Percentiles rank a stretch among this genome's conserved stretches.
These are phyloP conservation scores for Cyclophora albipunctata DNA, from an alignment of 2,888 invertebrate genomes.

Conservation along the genomic window DNA sequence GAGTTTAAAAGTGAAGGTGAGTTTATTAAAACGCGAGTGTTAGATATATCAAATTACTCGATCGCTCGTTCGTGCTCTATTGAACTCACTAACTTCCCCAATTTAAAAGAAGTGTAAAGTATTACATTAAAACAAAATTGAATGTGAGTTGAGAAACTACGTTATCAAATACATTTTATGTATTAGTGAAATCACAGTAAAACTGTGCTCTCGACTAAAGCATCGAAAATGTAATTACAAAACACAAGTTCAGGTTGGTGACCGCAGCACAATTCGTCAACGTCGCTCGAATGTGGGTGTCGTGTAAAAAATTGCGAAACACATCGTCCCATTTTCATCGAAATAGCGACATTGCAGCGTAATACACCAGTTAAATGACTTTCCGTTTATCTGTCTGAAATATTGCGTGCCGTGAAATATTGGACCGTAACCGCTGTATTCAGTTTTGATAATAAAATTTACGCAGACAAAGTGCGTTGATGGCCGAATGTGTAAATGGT, in stretches of 20 bases:
- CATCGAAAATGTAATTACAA: conserved; percentile 10
- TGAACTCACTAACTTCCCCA: too few relatives aligned
- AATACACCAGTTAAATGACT: not conserved
- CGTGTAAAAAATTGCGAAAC: conserved; percentile 42
- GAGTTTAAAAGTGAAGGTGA: too few relatives aligned
- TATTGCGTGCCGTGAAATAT: not conserved
- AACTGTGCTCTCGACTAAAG: too few relatives aligned
- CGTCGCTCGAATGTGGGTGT: conserved; percentile 33
- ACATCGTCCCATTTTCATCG: conserved; percentile 34
- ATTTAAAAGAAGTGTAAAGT: too few relatives aligned
- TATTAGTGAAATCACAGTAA: too few relatives aligned
- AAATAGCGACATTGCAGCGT: conserved; percentile 22
- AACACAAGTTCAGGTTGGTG: conserved; percentile 31
- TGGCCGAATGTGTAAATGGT: too few relatives aligned
- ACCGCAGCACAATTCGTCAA: conserved; percentile 42
- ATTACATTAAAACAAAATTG: too few relatives aligned
- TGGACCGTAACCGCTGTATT: not conserved
- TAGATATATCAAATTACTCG: too few relatives aligned
- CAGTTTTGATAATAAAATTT: not conserved
- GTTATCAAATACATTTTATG: too few relatives aligned
- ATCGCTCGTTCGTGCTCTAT: too few relatives aligned
- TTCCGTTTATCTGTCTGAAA: not conserved
- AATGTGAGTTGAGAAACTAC: too few relatives aligned
- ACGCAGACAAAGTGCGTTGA: not conserved
- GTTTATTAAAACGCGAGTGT: too few relatives aligned